These are phyloP conservation scores for Oncopodura yosiiana DNA, from an alignment of 1,140 invertebrate species.

Conservation along the genomic window DNA sequence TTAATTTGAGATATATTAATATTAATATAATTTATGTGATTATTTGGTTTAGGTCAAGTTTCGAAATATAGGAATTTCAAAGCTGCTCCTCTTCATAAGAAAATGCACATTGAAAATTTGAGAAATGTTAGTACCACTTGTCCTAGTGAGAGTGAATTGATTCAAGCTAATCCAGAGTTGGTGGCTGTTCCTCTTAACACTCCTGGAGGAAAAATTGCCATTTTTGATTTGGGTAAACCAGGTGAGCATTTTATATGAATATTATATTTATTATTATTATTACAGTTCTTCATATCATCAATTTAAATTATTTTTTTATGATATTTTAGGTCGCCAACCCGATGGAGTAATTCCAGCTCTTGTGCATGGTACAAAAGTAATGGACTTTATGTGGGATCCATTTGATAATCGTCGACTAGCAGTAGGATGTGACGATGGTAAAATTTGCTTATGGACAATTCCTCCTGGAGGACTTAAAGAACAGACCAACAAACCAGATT, in stretches of 20 bases:
- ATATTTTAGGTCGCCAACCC: constrained; percentile 60
- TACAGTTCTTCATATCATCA: no score
- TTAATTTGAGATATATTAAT: background rate
- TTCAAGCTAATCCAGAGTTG: constrained; percentile 73
- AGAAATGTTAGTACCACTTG: constrained; percentile 80
- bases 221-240: constrained; percentile 70
- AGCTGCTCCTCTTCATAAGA: constrained; percentile 78
- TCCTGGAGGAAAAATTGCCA: constrained; percentile 76
- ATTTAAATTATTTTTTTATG: no score
- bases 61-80: constrained; percentile 89
- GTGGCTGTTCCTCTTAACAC: constrained; percentile 79
- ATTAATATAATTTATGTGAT: constrained; percentile 8
- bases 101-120: constrained; percentile 82
- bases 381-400: constrained; percentile 90
- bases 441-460: constrained; percentile 74
- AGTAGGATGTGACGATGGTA: constrained; percentile 82
- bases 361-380: constrained; percentile 73
- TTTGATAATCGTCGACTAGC: constrained; percentile 68
- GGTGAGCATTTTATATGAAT: no score
- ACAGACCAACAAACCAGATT: constrained; percentile 54
- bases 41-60: constrained; percentile 56
- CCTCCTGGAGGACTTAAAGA: constrained; percentile 58
- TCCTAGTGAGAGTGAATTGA: constrained; percentile 85
- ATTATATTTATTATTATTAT: no score
- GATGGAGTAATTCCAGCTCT: constrained; percentile 75